phyloP scores from a whole-genome alignment of 37 sponge, comb jelly and placozoan genomes.

The Halisarca cf. caerulea region DNA sequence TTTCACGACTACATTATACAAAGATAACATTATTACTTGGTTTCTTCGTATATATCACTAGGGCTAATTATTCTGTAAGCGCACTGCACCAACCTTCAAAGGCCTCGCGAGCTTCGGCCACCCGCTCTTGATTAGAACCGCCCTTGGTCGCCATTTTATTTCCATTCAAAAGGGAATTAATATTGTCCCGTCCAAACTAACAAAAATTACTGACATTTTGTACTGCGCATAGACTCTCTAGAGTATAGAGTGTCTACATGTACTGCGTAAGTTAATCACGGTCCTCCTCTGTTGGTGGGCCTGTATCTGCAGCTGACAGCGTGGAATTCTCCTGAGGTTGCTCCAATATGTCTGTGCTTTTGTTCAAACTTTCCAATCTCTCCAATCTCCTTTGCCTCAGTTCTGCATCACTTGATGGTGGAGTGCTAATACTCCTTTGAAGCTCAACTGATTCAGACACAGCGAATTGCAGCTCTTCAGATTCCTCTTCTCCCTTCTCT shows the following conservation, averaged over 20 bases:
- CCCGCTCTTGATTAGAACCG: slow-evolving; percentile 20
- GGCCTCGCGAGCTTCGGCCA: slow-evolving; percentile 68
- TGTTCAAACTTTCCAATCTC: neutral
- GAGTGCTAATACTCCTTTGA: neutral
- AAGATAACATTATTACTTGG: neutral
- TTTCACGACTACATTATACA: slow-evolving; percentile 57
- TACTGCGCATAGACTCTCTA: too few species aligned
- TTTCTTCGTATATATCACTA: neutral
- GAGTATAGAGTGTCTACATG: too few species aligned
- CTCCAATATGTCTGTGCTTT: neutral
- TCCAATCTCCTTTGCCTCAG: slow-evolving; percentile 21
- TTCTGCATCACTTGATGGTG: neutral
- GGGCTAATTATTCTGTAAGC: neutral
- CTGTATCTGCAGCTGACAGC: too few species aligned
- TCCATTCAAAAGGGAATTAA: too few species aligned
- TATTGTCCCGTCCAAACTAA: too few species aligned
- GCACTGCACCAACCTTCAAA: slow-evolving; percentile 63
- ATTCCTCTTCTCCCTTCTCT: neutral
- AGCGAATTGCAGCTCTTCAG: neutral
- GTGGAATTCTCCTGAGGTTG: too few species aligned
- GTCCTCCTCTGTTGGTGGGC: too few species aligned
- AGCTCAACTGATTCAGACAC: neutral
- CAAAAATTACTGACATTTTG: too few species aligned
- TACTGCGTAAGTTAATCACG: too few species aligned
- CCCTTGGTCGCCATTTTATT: slow-evolving; percentile 6